Conservation (phyloP, 2,113 vertebrate species). For the Trematocara stigmaticum region DNA sequence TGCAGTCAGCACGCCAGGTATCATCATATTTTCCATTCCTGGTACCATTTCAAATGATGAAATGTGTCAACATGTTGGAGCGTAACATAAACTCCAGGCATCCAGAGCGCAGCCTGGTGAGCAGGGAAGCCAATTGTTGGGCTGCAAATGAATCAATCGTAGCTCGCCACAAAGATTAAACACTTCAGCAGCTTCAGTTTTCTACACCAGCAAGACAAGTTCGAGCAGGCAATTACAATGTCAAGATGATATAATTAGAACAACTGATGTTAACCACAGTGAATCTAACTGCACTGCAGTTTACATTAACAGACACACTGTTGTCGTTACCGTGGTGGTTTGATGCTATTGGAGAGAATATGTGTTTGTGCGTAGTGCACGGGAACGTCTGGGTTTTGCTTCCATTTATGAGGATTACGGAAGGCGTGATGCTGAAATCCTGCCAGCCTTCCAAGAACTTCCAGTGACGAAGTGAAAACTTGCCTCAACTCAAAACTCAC, state of each 20-base stretch:
- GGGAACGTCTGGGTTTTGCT: not conserved
- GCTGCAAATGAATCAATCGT: slow-evolving; percentile 18
- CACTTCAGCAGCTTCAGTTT: not conserved
- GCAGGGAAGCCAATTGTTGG: not conserved
- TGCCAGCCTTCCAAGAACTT: not conserved
- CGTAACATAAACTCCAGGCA: slow-evolving; percentile 35
- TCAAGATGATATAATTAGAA: not conserved
- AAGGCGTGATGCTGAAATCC: not conserved
- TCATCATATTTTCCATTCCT: slow-evolving; percentile 45
- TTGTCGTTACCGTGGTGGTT: not conserved
- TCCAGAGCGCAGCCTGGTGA: slow-evolving; percentile 3
- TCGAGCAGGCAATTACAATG: not conserved
- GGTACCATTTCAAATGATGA: slow-evolving; percentile 25
- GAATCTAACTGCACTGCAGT: not conserved
- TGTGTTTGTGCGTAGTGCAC: not conserved
- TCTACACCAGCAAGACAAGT: not conserved
- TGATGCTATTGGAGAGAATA: not conserved
- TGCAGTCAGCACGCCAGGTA: not conserved
- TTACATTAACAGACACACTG: not conserved
- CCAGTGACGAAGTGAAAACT: not conserved
- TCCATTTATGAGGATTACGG: not conserved
- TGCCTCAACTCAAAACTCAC: not conserved
- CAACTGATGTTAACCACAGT: not conserved
- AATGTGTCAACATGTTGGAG: slow-evolving; percentile 40
- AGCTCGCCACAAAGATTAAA: not conserved